These are phyloP conservation scores for Osmerus eperlanus DNA, from an alignment of 2,113 vertebrate genomes.

Conservation along the genomic window DNA sequence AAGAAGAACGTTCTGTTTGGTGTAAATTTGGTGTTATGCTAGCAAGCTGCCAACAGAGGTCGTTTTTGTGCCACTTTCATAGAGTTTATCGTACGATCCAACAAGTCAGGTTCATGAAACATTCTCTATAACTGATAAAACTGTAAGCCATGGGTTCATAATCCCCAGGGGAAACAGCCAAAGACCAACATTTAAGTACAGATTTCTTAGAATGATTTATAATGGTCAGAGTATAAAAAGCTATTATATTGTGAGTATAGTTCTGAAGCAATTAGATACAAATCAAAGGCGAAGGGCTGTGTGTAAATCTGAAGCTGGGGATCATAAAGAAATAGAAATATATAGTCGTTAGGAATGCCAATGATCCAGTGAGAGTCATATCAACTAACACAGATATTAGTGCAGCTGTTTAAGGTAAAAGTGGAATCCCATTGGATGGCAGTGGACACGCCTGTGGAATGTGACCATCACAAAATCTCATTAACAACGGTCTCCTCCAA, in stretches of 20 bases:
- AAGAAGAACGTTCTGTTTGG: no score
- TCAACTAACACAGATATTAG: not conserved
- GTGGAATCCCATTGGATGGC: not conserved
- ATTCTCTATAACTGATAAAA: no score
- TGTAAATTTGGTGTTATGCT: conserved; percentile 39
- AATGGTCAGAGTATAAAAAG: no score
- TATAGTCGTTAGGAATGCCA: not conserved
- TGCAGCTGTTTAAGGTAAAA: conserved; percentile 4
- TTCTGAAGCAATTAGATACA: no score
- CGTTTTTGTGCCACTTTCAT: conserved; percentile 37
- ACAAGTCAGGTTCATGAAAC: no score
- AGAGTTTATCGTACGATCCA: not conserved
- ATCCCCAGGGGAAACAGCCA: not conserved
- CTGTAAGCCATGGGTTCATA: not conserved
- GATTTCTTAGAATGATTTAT: no score
- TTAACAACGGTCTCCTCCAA: not conserved
- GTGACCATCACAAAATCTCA: not conserved
- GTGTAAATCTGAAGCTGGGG: not conserved
- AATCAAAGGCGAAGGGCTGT: no score
- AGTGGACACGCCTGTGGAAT: not conserved
- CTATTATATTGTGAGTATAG: no score
- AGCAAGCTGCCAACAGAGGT: conserved; percentile 55
- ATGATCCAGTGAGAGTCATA: not conserved
- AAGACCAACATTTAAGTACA: not conserved
- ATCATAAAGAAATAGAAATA: not conserved